Percentiles rank a stretch among this genome's conserved stretches.
Evolutionary conservation across 2,888 invertebrate species (phyloP).

Genomic region (Tetanocera ferruginea): DNA sequence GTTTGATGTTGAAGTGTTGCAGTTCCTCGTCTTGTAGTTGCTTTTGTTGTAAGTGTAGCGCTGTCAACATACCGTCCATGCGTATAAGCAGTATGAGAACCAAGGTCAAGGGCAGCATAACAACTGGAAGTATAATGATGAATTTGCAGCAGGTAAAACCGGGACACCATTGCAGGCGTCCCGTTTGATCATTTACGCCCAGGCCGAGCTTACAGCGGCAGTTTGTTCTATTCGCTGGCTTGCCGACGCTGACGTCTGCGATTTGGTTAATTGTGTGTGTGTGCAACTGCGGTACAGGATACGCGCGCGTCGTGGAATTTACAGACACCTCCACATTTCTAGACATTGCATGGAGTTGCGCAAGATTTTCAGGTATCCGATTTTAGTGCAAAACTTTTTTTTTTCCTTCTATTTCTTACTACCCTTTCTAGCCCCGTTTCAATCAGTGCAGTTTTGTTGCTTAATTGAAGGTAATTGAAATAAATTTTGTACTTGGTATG

Average conservation of each 20-base stretch:
- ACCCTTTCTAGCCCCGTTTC: too few relatives aligned
- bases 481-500: conserved; percentile 29
- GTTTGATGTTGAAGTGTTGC: conserved; percentile 7
- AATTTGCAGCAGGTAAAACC: conserved; percentile 67
- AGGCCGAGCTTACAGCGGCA: conserved; percentile 54
- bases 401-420: background rate
- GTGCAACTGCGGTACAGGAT: conserved; percentile 57
- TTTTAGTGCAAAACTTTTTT: background rate
- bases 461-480: conserved; percentile 61
- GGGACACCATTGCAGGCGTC: conserved; percentile 70
- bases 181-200: conserved; percentile 66
- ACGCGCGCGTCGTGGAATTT: conserved; percentile 3
- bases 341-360: background rate
- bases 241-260: background rate
- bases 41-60: conserved; percentile 57
- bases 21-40: conserved; percentile 43
- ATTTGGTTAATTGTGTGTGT: conserved; percentile 30
- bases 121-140: conserved; percentile 67
- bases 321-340: background rate
- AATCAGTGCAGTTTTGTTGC: conserved; percentile 39
- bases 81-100: conserved; percentile 64
- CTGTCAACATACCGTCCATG: conserved; percentile 65
- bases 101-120: conserved; percentile 67
- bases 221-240: background rate
- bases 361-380: background rate